These are phyloP conservation scores for Forbesichthys papilliferus DNA, from an alignment of 2,113 vertebrate species.

Conservation along the genomic window DNA sequence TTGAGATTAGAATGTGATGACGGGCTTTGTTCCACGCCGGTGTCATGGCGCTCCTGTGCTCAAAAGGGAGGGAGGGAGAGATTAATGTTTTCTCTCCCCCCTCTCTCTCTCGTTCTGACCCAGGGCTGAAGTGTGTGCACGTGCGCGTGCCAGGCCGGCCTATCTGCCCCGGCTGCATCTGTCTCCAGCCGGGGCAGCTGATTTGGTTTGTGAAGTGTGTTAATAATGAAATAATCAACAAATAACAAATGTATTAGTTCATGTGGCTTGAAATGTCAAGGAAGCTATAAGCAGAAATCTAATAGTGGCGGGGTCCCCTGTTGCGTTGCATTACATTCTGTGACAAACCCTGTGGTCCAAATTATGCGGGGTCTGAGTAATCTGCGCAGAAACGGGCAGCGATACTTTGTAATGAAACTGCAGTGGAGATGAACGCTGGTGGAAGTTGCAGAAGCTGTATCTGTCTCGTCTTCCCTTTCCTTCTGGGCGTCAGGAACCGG, in stretches of 20 bases:
- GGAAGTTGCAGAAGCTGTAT: constrained; percentile 64
- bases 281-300: constrained; percentile 83
- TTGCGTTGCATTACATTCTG: constrained; percentile 82
- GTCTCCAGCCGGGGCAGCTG: constrained; percentile 80
- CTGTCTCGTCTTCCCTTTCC: constrained; percentile 45
- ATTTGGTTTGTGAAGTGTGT: constrained; percentile 85
- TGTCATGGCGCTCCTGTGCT: constrained; percentile 66
- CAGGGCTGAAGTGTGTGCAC: constrained; percentile 60
- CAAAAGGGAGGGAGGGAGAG: constrained; percentile 54
- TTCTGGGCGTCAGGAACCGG: constrained; percentile 40
- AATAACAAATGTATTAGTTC: constrained; percentile 87
- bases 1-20: constrained; percentile 76
- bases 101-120: constrained; percentile 41
- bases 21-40: constrained; percentile 68
- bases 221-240: constrained; percentile 87
- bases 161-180: constrained; percentile 61
- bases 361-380: constrained; percentile 81
- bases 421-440: constrained; percentile 58
- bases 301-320: constrained; percentile 79
- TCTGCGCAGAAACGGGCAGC: constrained; percentile 79
- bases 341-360: constrained; percentile 82
- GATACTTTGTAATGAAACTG: constrained; percentile 82
- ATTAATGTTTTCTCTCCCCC: constrained; percentile 45
- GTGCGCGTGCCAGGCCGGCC: constrained; percentile 43
- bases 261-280: constrained; percentile 85